These are phyloP conservation scores for Archivesica marissinica DNA, from an alignment of 1,140 invertebrate species.

Conservation along the genomic window DNA sequence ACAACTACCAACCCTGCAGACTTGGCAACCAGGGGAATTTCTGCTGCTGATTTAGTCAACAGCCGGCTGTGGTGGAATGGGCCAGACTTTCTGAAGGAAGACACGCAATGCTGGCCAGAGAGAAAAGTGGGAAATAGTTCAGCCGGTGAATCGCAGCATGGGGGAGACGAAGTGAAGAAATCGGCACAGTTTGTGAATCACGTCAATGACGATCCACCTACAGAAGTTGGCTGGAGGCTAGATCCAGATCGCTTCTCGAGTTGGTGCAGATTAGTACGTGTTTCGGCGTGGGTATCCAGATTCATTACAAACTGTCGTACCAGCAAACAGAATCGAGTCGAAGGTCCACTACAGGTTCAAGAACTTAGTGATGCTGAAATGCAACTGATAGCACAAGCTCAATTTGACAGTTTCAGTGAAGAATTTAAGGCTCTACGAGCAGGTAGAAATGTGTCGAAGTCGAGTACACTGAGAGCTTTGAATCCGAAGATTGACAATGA, in stretches of 20 bases:
- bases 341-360: neutral
- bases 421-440: neutral
- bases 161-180: neutral
- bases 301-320: neutral
- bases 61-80: neutral
- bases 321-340: neutral
- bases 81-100: neutral
- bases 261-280: neutral
- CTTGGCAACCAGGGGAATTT: neutral
- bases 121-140: neutral
- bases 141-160: neutral
- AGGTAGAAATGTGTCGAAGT: neutral
- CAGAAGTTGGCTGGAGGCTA: neutral
- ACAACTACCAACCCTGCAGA: neutral
- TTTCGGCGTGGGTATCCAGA: constrained; percentile 20
- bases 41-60: neutral
- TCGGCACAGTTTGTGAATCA: neutral
- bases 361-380: constrained; percentile 3
- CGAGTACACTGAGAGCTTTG: neutral
- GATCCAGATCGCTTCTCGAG: neutral
- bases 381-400: constrained; percentile 1
- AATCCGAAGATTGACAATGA: neutral
- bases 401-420: neutral
- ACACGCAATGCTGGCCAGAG: neutral
- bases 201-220: too few relatives aligned